Percentiles rank a stretch among this genome's conserved stretches.
phyloP scores from a whole-genome alignment of 2,888 invertebrate genomes.

The Drosophila multiciliata region DNA sequence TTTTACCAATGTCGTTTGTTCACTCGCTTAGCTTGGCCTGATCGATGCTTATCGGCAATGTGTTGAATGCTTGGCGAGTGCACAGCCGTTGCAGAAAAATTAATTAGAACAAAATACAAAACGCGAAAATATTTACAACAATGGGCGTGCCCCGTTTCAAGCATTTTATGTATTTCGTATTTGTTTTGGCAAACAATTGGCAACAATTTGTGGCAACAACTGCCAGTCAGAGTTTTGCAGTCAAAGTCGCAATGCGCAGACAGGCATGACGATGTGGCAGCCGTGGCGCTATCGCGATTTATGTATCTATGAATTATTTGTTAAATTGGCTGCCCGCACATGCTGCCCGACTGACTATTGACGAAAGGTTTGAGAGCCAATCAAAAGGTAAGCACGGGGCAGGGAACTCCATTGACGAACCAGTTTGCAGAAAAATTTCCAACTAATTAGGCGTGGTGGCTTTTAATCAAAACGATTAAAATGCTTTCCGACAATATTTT shows the following conservation, averaged over 20 bases:
- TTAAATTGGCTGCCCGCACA: conserved; percentile 77
- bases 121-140: conserved; percentile 76
- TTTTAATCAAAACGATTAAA: conserved; percentile 80
- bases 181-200: conserved; percentile 77
- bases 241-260: conserved; percentile 56
- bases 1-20: conserved; percentile 75
- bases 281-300: conserved; percentile 75
- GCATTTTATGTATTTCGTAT: conserved; percentile 71
- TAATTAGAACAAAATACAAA: conserved; percentile 79
- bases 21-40: conserved; percentile 37
- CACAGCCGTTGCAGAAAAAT: conserved; percentile 64
- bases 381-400: conserved; percentile 30
- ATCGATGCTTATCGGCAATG: conserved; percentile 75
- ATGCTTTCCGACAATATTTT: conserved; percentile 81
- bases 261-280: conserved; percentile 62
- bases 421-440: conserved; percentile 64
- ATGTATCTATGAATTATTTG: conserved; percentile 78
- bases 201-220: conserved; percentile 74
- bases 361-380: conserved; percentile 68
- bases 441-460: conserved; percentile 80
- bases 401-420: conserved; percentile 35
- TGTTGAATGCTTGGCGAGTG: conserved; percentile 70
- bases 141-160: conserved; percentile 72
- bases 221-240: conserved; percentile 50
- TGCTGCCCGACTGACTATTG: conserved; percentile 66